These are phyloP conservation scores for Eupithecia pulchellata DNA, from an alignment of 2,888 invertebrate genomes.

Conservation along the genomic window DNA sequence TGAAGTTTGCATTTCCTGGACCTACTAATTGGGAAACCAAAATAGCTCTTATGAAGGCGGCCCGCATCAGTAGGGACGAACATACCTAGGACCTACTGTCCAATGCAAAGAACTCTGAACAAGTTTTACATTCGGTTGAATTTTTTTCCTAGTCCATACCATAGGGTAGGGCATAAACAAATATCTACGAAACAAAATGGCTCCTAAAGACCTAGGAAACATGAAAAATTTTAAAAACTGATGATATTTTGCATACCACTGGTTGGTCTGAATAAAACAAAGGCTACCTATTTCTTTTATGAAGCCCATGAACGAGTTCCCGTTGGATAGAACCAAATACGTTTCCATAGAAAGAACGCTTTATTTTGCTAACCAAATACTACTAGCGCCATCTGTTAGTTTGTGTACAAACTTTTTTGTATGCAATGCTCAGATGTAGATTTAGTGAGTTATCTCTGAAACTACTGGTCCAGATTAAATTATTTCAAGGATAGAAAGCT, in stretches of 20 bases:
- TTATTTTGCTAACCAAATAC: slow-evolving; percentile 3
- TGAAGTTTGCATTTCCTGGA: slow-evolving; percentile 14
- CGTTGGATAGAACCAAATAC: too few relatives aligned
- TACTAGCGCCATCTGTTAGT: slow-evolving; percentile 25
- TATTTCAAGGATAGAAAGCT: background rate
- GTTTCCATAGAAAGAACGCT: too few relatives aligned
- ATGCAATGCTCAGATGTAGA: too few relatives aligned
- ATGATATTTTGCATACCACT: too few relatives aligned
- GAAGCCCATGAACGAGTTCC: too few relatives aligned
- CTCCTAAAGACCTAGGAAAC: too few relatives aligned
- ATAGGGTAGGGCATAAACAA: background rate
- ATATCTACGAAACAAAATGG: slow-evolving; percentile 1
- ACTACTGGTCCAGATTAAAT: background rate
- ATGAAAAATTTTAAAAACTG: too few relatives aligned
- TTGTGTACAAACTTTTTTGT: background rate
- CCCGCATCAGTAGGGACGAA: too few relatives aligned
- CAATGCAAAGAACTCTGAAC: background rate
- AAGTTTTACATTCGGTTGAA: too few relatives aligned
- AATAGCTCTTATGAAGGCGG: background rate
- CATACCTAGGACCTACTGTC: too few relatives aligned
- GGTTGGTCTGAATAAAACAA: too few relatives aligned
- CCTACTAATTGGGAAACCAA: background rate
- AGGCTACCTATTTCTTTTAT: too few relatives aligned
- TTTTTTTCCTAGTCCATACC: background rate
- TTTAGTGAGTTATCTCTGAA: background rate